Evolutionary conservation across 2,113 vertebrate species (phyloP), one percentile per base, ranked within the genome.

Genomic region (Tautogolabrus adspersus): DNA sequence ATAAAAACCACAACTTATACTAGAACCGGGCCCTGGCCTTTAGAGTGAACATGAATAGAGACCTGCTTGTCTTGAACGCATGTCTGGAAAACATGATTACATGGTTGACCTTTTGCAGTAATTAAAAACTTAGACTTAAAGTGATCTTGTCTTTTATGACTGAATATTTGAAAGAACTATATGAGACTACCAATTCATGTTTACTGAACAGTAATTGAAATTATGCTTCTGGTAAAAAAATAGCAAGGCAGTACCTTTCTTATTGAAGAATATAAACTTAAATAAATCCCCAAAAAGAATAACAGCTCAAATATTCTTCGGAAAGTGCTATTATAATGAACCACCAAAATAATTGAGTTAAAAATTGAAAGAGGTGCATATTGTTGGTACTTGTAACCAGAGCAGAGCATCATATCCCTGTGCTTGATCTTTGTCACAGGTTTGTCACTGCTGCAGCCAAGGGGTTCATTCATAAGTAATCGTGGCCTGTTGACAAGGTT

Each of bases 381-480:
- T 3, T 26, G 26, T 67, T 2, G 0, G 40, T n/a, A 2, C 49
- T 16, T 74, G 78, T 77, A 38, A 82, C 61, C 19, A 11, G 49
- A 89, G 77, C 62, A 54, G 15, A 34, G 37, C 19, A 1, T 15
- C 54, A 0, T 30, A 64, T 62, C 65, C 3, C 2, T 37, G 37
- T 1, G 34, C 55, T 66, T 23, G 60, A 77, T 66, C 38, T 26
- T 19, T 51, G 23, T 63, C 23, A 62, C 55, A 9, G 68, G 51
- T 90, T 81, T 87, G 80, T 77, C 67, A 38, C 63, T 10, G 6
- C 52, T 55, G 68, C 34, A 70, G 59, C 85, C 60, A 72, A 85
- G 69, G 49, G 52, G 40, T 72, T 89, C 82, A 89, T 86, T 77
- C 67, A 85, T 58, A 79, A 75, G 34, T 91, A 87, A 90, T 86